Conservation (phyloP, 2,113 vertebrate genomes). For the Laterallus jamaicensis region DNA sequence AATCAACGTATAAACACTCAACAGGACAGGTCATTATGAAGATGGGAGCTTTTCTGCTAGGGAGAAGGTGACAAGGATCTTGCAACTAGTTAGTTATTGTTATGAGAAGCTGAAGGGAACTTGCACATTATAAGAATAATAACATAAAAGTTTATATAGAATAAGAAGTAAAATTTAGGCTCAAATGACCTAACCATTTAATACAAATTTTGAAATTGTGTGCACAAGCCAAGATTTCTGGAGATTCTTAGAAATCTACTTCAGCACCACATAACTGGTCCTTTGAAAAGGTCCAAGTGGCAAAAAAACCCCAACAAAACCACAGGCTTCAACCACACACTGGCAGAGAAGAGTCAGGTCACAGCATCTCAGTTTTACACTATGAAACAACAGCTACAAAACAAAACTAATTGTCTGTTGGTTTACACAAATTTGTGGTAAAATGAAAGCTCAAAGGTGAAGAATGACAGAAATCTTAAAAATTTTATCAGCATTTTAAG, state of each 20-base stretch:
- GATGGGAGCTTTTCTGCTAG: not conserved
- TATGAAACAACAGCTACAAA: not conserved
- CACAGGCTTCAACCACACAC: not conserved
- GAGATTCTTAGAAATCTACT: not conserved
- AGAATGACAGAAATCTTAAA: not conserved
- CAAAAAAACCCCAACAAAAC: not conserved
- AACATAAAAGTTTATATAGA: not conserved
- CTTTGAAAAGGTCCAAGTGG: not conserved
- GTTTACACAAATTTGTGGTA: not conserved
- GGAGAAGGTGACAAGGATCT: not conserved
- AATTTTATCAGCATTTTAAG: not conserved
- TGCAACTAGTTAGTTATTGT: not conserved
- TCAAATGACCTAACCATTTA: not conserved
- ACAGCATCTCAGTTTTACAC: not conserved
- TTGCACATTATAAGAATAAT: not conserved
- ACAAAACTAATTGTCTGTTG: not conserved
- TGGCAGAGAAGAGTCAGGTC: not conserved
- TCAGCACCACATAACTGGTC: not conserved
- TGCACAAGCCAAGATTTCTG: not conserved
- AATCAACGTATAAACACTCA: not conserved
- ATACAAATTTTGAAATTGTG: not conserved
- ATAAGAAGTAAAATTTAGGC: not conserved
- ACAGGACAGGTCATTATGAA: not conserved
- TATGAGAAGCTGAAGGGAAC: not conserved
- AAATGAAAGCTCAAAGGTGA: not conserved